Evolutionary conservation across 2,797 vertebrate species (phyloP), one percentile per base, ranked within the genome.

Genomic region (Loris lydekkerianus): DNA sequence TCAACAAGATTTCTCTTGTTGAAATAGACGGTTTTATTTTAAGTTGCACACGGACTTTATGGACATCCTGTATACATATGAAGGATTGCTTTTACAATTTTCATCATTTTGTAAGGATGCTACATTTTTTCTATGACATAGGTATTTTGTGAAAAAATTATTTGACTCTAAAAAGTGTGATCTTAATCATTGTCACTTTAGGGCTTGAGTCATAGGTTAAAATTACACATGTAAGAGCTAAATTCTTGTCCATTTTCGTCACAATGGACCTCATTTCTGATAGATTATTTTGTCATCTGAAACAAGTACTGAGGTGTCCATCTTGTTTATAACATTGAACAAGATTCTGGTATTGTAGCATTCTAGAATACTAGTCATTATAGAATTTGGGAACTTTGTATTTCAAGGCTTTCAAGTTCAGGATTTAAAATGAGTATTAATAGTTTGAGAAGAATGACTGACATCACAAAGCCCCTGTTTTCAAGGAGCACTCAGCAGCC

Each of bases 341-440:
- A 89, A 73, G 40, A 53, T 87, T 84, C 67, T 73, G 37, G 46
- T 40, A 40, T 53, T 69, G 69, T 81, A 86, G 60, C 31, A 13
- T 73, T 86, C 40, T 90, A 94, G 80, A 82, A 25, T 49, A 81
- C 17, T 7, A 20, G 78, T 34, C 17, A 21, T 25, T 53, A 23
- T 85, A 40, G 46, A 89, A n/a, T 81, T 56, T 60, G 58, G 90
- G 29, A 49, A 49, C 29, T 83, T 65, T 58, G 53, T 84, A 34
- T 86, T 23, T 82, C 70, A 70, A 43, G 73, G 69, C 25, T 76
- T 94, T 96, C 89, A 31, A 69, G 75, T 65, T 86, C 80, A 89
- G 31, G 31, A 73, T 78, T 87, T 93, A 61, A 95, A 2, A 40
- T 77, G 60, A 65, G 6, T 60, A 49, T 77, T 69, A 65, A 84